phyloP scores from a whole-genome alignment of 2,113 vertebrate species.

The Malurus cyaneus region DNA sequence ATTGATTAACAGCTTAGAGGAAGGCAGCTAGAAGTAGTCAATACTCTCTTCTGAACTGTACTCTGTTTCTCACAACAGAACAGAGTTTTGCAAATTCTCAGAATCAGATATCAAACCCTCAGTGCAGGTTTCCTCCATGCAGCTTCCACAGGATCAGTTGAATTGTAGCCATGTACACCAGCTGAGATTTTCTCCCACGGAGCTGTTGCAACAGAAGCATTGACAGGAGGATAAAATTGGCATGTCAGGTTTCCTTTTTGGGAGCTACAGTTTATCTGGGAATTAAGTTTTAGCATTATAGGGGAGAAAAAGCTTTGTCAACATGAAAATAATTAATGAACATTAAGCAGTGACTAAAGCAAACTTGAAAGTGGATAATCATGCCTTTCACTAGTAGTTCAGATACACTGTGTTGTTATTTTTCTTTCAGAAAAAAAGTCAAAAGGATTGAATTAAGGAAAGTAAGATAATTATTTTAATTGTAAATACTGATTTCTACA shows the following conservation, averaged over 20 bases:
- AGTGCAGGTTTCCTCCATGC: background rate
- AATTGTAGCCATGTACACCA: background rate
- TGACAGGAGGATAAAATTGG: background rate
- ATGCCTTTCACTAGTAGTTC: background rate
- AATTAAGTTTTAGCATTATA: background rate
- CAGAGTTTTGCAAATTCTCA: background rate
- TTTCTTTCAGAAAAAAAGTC: conserved; percentile 1
- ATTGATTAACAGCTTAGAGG: background rate
- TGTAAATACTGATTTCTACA: conserved; percentile 23
- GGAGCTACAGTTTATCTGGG: background rate
- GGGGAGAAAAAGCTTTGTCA: background rate
- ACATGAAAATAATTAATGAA: background rate
- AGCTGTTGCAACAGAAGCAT: background rate
- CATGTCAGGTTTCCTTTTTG: background rate
- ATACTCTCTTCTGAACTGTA: background rate
- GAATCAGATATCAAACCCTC: background rate
- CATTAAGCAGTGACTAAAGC: background rate
- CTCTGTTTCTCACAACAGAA: background rate
- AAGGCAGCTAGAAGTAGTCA: background rate
- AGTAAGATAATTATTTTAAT: background rate
- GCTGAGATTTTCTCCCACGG: background rate
- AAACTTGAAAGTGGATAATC: background rate
- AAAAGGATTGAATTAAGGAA: background rate
- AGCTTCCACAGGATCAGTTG: background rate
- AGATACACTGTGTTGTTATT: background rate